A percentile compares a stretch with the other conserved stretches of the same genome.
phyloP scores from a whole-genome alignment of 2,888 invertebrate genomes.

The Caenorhabditis sinica region DNA sequence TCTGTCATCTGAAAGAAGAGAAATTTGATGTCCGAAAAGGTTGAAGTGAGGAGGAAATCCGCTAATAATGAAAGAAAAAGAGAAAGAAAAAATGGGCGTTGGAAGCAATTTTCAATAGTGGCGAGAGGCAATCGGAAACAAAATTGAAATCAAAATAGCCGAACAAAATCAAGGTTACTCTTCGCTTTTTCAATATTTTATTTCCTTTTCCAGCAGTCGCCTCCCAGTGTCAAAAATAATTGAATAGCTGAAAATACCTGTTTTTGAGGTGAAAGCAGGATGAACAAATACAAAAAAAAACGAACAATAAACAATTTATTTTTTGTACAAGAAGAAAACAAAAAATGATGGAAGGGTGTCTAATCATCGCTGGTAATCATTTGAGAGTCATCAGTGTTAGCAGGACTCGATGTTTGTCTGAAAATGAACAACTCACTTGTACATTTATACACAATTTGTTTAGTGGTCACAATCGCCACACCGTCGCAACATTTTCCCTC shows the following conservation, averaged over 20 bases:
- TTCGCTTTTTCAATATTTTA: neutral
- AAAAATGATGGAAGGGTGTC: neutral
- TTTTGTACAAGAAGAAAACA: conserved; percentile 25
- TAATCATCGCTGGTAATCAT: conserved; percentile 34
- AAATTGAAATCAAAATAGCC: conserved; percentile 31
- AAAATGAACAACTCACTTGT: conserved; percentile 38
- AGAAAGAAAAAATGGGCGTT: conserved; percentile 20
- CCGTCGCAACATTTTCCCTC: conserved; percentile 12
- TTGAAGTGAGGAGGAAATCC: neutral
- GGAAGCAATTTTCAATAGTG: conserved; percentile 7
- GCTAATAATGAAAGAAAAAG: neutral
- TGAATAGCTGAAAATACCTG: conserved; percentile 37
- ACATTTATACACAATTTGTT: conserved; percentile 16
- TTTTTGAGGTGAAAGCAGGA: conserved; percentile 8
- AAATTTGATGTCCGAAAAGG: neutral
- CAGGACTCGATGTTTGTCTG: conserved; percentile 53
- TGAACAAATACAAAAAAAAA: neutral
- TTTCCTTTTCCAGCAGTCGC: conserved; percentile 1
- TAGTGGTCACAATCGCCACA: conserved; percentile 25
- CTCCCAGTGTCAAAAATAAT: conserved; percentile 6
- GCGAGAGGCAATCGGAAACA: conserved; percentile 25
- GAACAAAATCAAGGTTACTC: conserved; percentile 56
- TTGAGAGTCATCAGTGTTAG: conserved; percentile 31
- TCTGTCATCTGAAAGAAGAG: conserved; percentile 38
- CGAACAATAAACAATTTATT: conserved; percentile 37